Conservation (phyloP, 2,888 invertebrate species). For the Dryocosmus kuriphilus region DNA sequence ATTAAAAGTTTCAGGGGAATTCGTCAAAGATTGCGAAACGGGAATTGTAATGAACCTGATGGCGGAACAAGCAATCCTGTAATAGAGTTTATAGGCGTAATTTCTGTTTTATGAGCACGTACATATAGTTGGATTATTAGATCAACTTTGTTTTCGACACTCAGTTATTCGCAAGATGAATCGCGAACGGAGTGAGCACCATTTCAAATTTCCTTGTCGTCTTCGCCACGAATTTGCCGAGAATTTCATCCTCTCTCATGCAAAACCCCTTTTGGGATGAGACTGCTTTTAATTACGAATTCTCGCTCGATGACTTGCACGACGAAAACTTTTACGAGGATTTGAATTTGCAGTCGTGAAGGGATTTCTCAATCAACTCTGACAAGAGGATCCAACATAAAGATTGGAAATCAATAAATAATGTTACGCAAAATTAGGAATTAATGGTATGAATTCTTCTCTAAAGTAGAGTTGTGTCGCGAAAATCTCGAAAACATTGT, state of each 20-base stretch:
- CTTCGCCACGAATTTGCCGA: constrained; percentile 41
- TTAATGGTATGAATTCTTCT: no score
- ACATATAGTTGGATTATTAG: constrained; percentile 25
- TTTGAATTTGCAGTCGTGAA: constrained; percentile 21
- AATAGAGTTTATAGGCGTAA: constrained; percentile 33
- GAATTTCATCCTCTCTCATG: constrained; percentile 45
- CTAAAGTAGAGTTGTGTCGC: no score
- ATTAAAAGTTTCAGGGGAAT: constrained; percentile 30
- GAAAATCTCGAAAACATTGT: no score
- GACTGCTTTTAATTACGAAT: constrained; percentile 62
- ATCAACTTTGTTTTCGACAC: constrained; percentile 35
- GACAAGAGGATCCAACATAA: constrained; percentile 44
- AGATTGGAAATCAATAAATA: constrained; percentile 40
- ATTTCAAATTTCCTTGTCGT: constrained; percentile 51
- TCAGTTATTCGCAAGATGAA: constrained; percentile 24
- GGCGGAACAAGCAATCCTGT: constrained; percentile 21
- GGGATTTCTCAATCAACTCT: constrained; percentile 21
- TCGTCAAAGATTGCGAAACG: constrained; percentile 30
- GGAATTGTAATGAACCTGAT: constrained; percentile 19
- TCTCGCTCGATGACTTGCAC: constrained; percentile 60
- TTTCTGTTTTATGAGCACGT: constrained; percentile 32
- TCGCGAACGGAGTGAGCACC: constrained; percentile 21
- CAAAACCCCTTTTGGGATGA: constrained; percentile 52
- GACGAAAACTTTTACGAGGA: constrained; percentile 21
- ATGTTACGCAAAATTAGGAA: no score